Base-by-base conservation (phyloP, 2,888 invertebrate species). In the Melanostoma mellinum region DNA sequence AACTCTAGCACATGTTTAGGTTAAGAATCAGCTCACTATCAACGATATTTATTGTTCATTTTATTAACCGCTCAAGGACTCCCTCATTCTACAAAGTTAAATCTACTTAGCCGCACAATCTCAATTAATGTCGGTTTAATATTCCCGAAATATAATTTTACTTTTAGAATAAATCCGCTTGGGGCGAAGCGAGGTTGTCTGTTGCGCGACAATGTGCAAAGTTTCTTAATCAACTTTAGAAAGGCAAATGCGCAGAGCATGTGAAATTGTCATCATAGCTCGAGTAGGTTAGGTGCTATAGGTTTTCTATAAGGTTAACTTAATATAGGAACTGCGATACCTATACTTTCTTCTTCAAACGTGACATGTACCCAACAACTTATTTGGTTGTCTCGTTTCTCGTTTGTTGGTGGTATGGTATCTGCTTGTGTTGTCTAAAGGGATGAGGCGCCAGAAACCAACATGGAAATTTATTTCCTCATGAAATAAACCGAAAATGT, bases 81-180 rank as follows among this genome's bases (percentile, higher is more conserved):
- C 40, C 50, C 8, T n/a, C 8, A 4, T 44, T 33, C 20, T 50
- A 32, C 46, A 20, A 20, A 69, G 56, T 52, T 56, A 61, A 56
- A 63, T 79, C 63, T 56, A 63, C 74, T 74, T 52, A 76, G 68
- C 74, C 79, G 55, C 38, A 74, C 55, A 61, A 68, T 58, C 61
- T 50, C 61, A 69, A 79, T 79, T 63, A 74, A 79, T 50, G 63
- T 55, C 56, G 38, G 68, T 61, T 69, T 61, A 68, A 79, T 74
- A 79, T 79, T 73, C 79, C 55, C 44, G 61, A 68, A 79, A 79
- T 79, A 79, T 74, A 55, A 74, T 74, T 69, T 74, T 61, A 56
- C 36, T 69, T 68, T 33, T 20, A 56, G 63, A 74, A 61, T 68
- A 50, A 79, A 79, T 74, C 61, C 55, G 44, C 68, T 63, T 40